Conservation (phyloP, 2,113 vertebrate species). For the Illadopsis cleaveri region DNA sequence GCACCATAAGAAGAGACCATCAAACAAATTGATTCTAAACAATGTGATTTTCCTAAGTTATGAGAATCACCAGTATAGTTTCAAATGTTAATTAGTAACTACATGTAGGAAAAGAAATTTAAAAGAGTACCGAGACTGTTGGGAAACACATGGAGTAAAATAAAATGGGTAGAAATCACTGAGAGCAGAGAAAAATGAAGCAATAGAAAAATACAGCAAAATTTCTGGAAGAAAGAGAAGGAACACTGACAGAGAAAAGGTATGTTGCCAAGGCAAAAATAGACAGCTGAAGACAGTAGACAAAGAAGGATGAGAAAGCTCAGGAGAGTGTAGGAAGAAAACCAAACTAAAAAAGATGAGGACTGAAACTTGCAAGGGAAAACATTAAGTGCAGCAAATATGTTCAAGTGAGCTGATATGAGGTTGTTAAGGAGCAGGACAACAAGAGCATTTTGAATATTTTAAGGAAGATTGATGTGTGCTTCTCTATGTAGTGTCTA, state of each 20-base stretch:
- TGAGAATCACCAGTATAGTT: background rate
- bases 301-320: constrained; percentile 35
- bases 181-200: background rate
- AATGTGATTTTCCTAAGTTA: background rate
- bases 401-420: background rate
- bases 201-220: background rate
- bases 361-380: background rate
- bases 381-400: background rate
- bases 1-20: background rate
- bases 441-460: background rate
- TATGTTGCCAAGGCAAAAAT: background rate
- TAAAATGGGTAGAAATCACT: background rate
- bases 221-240: background rate
- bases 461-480: background rate
- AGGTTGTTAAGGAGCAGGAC: background rate
- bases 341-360: background rate
- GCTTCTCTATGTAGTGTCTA: background rate
- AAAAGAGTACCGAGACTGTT: background rate
- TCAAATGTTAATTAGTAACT: background rate
- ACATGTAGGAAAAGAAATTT: background rate
- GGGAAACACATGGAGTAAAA: background rate
- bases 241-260: background rate
- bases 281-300: constrained; percentile 3
- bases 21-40: background rate
- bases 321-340: constrained; percentile 2